A percentile compares a stretch with the other conserved stretches of the same genome.
Evolutionary conservation across 2,888 invertebrate genomes (phyloP).

Genomic region (Drosophila hamatofila): DNA sequence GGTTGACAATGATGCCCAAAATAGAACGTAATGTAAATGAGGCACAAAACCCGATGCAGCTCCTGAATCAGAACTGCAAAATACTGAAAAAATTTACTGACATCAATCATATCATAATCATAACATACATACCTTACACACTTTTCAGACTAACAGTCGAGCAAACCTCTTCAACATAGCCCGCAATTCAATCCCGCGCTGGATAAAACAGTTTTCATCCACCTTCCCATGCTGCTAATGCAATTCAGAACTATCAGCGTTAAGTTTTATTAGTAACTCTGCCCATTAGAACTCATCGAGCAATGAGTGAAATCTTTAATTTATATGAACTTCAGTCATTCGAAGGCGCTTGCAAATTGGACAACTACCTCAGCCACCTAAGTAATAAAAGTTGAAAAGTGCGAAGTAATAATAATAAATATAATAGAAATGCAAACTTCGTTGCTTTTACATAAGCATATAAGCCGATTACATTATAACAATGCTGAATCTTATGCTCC

Average conservation of each 20-base stretch:
- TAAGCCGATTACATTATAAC: slow-evolving; percentile 54
- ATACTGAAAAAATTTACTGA: no score
- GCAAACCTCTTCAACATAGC: no score
- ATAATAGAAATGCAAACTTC: slow-evolving; percentile 12
- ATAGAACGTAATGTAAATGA: no score
- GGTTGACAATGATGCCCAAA: no score
- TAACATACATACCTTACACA: background rate
- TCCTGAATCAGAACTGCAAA: no score
- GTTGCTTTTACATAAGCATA: slow-evolving; percentile 14
- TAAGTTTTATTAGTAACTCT: no score
- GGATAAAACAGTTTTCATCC: background rate
- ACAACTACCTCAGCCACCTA: background rate
- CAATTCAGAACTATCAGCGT: background rate
- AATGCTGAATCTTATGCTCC: slow-evolving; percentile 39
- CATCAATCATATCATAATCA: no score
- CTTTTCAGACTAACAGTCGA: background rate
- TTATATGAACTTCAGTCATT: background rate
- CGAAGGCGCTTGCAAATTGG: background rate
- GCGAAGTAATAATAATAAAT: slow-evolving; percentile 15
- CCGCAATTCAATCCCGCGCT: no score
- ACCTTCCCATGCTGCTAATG: background rate
- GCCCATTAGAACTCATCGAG: background rate
- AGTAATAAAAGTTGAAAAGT: slow-evolving; percentile 5
- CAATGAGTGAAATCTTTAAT: background rate
- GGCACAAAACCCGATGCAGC: no score